Base-by-base conservation (phyloP, 2,797 vertebrate genomes). In the Artibeus lituratus region DNA sequence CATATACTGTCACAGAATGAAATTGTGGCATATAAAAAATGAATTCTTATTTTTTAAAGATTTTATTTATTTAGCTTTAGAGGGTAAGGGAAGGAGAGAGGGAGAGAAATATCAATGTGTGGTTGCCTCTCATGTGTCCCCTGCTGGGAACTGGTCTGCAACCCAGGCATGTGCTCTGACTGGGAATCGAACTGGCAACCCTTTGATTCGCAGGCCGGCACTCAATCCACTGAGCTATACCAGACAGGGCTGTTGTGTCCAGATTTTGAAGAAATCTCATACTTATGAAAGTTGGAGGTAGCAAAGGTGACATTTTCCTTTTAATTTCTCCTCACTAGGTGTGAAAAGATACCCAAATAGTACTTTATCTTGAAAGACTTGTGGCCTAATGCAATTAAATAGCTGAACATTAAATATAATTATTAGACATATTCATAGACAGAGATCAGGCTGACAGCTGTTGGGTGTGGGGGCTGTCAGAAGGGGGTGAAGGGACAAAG, bases 251-350 rank as follows among this genome's bases (percentile, higher is more conserved):
- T 57, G 2, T 83, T 65, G 42, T 76, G n/a, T 85, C 57, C 47
- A 72, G 53, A 89, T 87, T 77, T 86, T 91, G 26, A 32, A 89
- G 32, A 44, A 44, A 10, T 3, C 9, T 94, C 19, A 24, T 91
- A n/a, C 35, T 53, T 87, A 47, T 82, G 87, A 91, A 81, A 88
- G 24, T 73, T 86, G 44, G 53, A 94, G 69, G 59, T 49, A 29
- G 70, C 42, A 88, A 91, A 47, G 21, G 53, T 93, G 69, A 72
- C 49, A 87, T 83, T 94, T 74, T 93, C 37, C 47, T 93, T 91
- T 94, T 84, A 93, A 77, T 88, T 88, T 93, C 87, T 49, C 47
- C 62, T 96, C 47, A 73, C 1, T 78, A 86, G 42, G 32, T 29
- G 78, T 51, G n/a, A 81, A 89, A 91, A 10, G 0, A 72, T 93